These are phyloP conservation scores for Zaprionus tsacasi DNA, from an alignment of 1,140 invertebrate species.

Conservation along the genomic window DNA sequence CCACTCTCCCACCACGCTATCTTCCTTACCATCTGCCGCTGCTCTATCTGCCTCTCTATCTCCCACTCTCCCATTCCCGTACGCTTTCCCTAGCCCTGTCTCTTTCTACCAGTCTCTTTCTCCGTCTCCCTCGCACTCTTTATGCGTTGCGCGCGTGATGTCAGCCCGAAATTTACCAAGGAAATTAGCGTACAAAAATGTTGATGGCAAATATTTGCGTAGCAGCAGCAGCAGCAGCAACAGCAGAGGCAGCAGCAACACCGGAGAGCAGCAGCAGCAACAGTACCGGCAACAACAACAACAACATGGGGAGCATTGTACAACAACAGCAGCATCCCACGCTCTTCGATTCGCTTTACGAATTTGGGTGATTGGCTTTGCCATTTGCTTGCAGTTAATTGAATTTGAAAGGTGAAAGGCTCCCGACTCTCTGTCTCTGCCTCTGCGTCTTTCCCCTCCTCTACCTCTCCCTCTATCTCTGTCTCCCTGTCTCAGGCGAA, in stretches of 20 bases:
- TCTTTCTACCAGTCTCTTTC: neutral
- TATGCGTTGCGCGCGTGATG: slow-evolving; percentile 77
- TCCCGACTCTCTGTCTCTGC: neutral
- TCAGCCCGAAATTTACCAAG: slow-evolving; percentile 73
- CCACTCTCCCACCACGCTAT: neutral
- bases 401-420: slow-evolving; percentile 82
- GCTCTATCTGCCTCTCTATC: slow-evolving; percentile 1
- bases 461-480: neutral
- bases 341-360: slow-evolving; percentile 75
- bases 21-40: neutral
- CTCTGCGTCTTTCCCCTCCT: neutral
- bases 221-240: slow-evolving; percentile 19
- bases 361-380: slow-evolving; percentile 77
- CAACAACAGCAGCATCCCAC: slow-evolving; percentile 59
- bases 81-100: neutral
- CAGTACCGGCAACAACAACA: slow-evolving; percentile 10
- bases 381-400: slow-evolving; percentile 79
- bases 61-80: neutral
- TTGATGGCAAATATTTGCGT: slow-evolving; percentile 79
- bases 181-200: slow-evolving; percentile 81
- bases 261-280: neutral
- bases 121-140: slow-evolving; percentile 28
- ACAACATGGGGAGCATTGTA: neutral
- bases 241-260: slow-evolving; percentile 6
- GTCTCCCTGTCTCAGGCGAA: neutral